Conservation (phyloP, 2,113 vertebrate genomes). For the Xyliphius kryptos region DNA sequence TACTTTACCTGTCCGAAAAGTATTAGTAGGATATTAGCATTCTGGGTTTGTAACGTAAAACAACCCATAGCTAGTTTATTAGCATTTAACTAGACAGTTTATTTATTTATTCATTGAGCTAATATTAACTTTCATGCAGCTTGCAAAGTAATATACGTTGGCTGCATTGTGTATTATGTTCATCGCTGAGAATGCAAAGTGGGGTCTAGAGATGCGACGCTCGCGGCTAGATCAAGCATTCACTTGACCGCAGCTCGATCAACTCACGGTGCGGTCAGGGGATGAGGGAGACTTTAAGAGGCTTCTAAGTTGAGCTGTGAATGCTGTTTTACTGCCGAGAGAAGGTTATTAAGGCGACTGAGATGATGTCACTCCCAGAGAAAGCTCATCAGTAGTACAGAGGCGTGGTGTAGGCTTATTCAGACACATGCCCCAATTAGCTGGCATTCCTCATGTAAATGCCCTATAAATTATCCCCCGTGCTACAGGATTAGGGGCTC, state of each 20-base stretch:
- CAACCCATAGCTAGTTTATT: no score
- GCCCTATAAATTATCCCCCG: conserved; percentile 98
- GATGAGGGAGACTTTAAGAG: not conserved
- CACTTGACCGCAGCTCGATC: conserved; percentile 14
- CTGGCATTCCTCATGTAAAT: conserved; percentile 98
- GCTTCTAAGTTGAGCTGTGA: conserved; percentile 8
- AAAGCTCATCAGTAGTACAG: conserved; percentile 79
- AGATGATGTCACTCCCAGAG: conserved; percentile 45
- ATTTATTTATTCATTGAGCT: no score
- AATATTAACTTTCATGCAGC: no score
- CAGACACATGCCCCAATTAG: conserved; percentile 99
- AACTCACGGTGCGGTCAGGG: not conserved
- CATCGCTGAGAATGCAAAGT: no score
- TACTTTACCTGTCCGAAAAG: no score
- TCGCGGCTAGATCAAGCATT: not conserved
- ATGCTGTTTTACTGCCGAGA: conserved; percentile 16
- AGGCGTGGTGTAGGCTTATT: conserved; percentile 80
- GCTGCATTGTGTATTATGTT: no score
- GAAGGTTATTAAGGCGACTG: conserved; percentile 26
- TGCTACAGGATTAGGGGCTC: conserved; percentile 93
- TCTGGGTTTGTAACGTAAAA: no score
- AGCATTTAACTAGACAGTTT: no score
- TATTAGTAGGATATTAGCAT: no score
- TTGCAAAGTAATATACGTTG: no score
- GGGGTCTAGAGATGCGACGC: no score